phyloP scores from a whole-genome alignment of 37 sponge, comb jelly and placozoan species.

The Trichoplax adhaerens region DNA sequence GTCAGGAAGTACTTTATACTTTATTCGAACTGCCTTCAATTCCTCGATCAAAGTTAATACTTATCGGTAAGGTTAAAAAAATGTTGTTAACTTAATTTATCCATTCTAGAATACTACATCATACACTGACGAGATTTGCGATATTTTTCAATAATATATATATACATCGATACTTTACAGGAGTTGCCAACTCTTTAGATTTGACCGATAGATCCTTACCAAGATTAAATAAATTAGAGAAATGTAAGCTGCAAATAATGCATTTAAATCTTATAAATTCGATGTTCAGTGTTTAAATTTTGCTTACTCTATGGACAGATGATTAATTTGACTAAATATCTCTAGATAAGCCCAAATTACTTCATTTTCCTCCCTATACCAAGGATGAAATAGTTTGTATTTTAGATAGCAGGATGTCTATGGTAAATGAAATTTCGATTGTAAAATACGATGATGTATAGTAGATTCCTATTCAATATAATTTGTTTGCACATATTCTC shows the following conservation, averaged over 20 bases:
- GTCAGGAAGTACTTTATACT: slow-evolving; percentile 47
- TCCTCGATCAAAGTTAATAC: slow-evolving; percentile 39
- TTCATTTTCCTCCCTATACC: slow-evolving; percentile 70
- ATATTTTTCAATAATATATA: too few relatives aligned
- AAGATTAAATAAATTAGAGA: slow-evolving; percentile 27
- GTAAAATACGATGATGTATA: too few relatives aligned
- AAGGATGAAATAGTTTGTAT: slow-evolving; percentile 64
- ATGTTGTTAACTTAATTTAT: too few relatives aligned
- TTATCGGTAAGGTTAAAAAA: slow-evolving; percentile 36
- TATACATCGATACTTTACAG: slow-evolving; percentile 12
- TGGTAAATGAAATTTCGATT: not conserved
- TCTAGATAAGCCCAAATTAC: slow-evolving; percentile 20
- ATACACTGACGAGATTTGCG: not conserved
- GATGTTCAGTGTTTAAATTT: too few relatives aligned
- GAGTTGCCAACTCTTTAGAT: slow-evolving; percentile 76
- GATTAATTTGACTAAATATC: not conserved
- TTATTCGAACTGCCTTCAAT: slow-evolving; percentile 76
- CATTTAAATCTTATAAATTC: too few relatives aligned
- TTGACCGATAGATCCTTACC: slow-evolving; percentile 63
- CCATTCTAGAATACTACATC: not conserved
- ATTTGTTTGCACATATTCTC: too few relatives aligned
- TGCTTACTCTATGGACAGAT: too few relatives aligned
- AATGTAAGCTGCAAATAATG: slow-evolving; percentile 4
- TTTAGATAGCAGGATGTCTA: slow-evolving; percentile 14
- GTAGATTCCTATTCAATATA: too few relatives aligned